Evolutionary conservation across 2,888 invertebrate species (phyloP), one percentile per base, ranked within the genome.

Genomic region (Andrena dorsata): DNA sequence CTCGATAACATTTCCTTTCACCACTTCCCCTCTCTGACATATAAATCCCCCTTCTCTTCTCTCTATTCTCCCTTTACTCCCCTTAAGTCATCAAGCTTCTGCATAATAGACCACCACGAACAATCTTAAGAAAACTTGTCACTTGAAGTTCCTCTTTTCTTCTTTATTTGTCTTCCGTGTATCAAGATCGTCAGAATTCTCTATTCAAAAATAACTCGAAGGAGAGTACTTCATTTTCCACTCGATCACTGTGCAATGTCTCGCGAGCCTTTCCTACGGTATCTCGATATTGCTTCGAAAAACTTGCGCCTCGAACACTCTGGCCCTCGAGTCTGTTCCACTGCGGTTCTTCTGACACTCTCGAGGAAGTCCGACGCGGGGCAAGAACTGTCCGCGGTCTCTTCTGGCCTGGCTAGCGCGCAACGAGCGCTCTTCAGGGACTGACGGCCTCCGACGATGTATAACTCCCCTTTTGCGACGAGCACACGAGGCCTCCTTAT

Each of bases 401-500:
- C 58, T 64, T 69, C n/a, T 56, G 16, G 32, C 65, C n/a, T 56
- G 16, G 28, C 60, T 74, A 32, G 5, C 65, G 63, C 79, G 41
- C 56, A 56, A 65, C 79, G 71, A 79, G 49, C 70, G 71, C 63
- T 75, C 69, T 35, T 78, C 77, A 35, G 49, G 77, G 83, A 89
- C 89, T 84, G 86, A 82, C 79, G 79, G 69, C 70, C 53, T 69
- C 61, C 47, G 70, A 41, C 76, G 66, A 76, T 69, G 56, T 66
- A 4, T 68, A 64, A 68, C 76, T 77, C 75, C 81, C 83, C 80
- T 84, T 77, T 87, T 81, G 81, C 76, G 61, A 76, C 70, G 64
- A 77, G 64, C 75, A 79, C 71, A 73, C 66, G 75, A 66, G 71
- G 80, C 53, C 76, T 76, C 64, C 85, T 89, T 86, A 88, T 88